These are phyloP conservation scores for Eumeta japonica DNA, from an alignment of 1,140 invertebrate species.

Conservation along the genomic window DNA sequence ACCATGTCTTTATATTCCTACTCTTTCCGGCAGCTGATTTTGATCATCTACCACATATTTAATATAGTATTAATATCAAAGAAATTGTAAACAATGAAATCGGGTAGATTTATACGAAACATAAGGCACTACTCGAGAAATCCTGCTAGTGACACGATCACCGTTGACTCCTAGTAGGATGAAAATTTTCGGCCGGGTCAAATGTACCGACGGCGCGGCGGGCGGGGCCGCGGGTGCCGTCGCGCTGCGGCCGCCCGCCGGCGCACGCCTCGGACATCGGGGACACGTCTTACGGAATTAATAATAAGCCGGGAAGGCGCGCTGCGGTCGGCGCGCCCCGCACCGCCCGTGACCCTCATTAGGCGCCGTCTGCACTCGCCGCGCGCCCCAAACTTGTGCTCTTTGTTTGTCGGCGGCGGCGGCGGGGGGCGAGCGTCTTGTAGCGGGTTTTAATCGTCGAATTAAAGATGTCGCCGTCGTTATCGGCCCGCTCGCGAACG, in stretches of 20 bases:
- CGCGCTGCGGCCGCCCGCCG: too few species aligned
- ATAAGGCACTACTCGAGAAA: too few species aligned
- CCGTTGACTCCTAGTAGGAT: too few species aligned
- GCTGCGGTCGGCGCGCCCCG: slow-evolving; percentile 48
- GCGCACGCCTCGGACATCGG: slow-evolving; percentile 56
- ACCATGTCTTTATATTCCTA: too few species aligned
- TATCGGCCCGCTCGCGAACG: slow-evolving; percentile 22
- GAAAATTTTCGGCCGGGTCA: too few species aligned
- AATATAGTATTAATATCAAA: too few species aligned
- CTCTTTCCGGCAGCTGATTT: too few species aligned
- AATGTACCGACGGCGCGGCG: slow-evolving; percentile 30
- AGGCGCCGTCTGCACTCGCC: slow-evolving; percentile 49
- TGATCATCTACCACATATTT: too few species aligned
- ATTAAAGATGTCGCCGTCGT: slow-evolving; percentile 40
- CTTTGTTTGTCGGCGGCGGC: slow-evolving; percentile 49
- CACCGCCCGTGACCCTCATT: slow-evolving; percentile 55
- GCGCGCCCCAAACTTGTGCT: slow-evolving; percentile 41
- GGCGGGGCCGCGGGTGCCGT: too few species aligned
- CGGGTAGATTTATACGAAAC: too few species aligned
- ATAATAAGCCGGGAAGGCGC: slow-evolving; percentile 54
- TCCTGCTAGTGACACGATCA: too few species aligned
- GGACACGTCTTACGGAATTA: slow-evolving; percentile 57
- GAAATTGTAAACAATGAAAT: too few species aligned
- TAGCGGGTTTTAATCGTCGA: slow-evolving; percentile 43
- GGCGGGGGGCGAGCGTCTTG: slow-evolving; percentile 33